Evolutionary conservation across 2,113 vertebrate genomes (phyloP).

Genomic region (Piprites chloris): DNA sequence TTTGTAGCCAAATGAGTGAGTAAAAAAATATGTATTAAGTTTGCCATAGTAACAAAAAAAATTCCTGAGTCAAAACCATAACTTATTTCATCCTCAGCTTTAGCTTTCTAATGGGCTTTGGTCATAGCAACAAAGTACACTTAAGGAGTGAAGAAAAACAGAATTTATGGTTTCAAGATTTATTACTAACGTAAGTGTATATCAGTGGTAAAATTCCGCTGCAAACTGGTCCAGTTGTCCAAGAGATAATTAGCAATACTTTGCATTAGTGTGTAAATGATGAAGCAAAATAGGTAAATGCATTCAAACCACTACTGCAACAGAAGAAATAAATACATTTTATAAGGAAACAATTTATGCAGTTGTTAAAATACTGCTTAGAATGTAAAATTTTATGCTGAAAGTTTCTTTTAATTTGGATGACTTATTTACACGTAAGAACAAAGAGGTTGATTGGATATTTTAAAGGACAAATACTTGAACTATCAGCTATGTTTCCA

Average conservation of each 20-base stretch:
- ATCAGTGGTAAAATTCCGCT: background rate
- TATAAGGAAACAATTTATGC: background rate
- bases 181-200: background rate
- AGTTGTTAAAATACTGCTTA: background rate
- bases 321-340: background rate
- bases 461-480: background rate
- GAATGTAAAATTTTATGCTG: background rate
- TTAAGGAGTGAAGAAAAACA: background rate
- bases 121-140: background rate
- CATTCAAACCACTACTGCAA: background rate
- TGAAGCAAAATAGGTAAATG: background rate
- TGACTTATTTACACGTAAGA: background rate
- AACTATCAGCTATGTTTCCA: conserved; percentile 32
- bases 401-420: background rate
- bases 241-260: background rate
- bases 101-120: background rate
- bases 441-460: background rate
- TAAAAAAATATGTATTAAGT: background rate
- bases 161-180: background rate
- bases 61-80: background rate
- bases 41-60: background rate
- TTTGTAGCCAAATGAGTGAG: background rate
- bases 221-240: background rate
- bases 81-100: background rate
- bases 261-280: background rate